Base-by-base conservation (phyloP, 2,797 vertebrate species). In the Orestias chungarensis region DNA sequence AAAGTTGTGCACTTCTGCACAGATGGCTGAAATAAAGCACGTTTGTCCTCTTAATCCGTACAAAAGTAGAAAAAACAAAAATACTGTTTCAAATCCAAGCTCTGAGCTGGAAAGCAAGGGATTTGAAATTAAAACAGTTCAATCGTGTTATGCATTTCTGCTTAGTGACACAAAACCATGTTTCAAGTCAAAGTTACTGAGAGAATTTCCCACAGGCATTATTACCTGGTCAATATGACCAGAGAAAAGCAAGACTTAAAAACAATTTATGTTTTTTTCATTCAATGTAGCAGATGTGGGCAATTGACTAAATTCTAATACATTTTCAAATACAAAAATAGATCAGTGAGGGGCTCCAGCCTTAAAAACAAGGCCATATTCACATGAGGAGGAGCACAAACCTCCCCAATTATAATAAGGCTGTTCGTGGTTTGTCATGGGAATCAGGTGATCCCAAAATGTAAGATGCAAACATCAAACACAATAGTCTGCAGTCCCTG, bases 401-500 rank as follows among this genome's bases (percentile, higher is more conserved):
- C 74, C 62, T 66, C 46, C 14, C 69, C 74, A 71, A 72, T 27
- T 80, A 43, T 70, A 59, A 71, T 29, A 25, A 44, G 50, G 50
- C 4, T 25, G 43, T 52, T 44, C 65, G 70, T 66, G 42, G 42
- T 49, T 57, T 74, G 68, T 72, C 59, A 66, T 82, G 38, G 68
- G 71, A 64, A 74, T 74, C 86, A 82, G 70, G 83, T 86, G 82
- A 87, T n/a, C 69, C 79, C 66, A 67, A 68, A 73, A 70, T 52
- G 55, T n/a, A 78, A 86, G 82, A 85, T 47, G 79, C 74, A n/a
- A n/a, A n/a, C n/a, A n/a, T 79, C 57, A 71, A 65, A 76, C 64
- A 70, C 74, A 78, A 61, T 57, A 44, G 35, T 64, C 44, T 54
- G 55, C 70, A 77, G 71, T 81, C 71, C 69, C 70, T 74, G 17